These are phyloP conservation scores for Romanomermis culicivorax DNA, from an alignment of 2,888 invertebrate genomes.

Conservation along the genomic window DNA sequence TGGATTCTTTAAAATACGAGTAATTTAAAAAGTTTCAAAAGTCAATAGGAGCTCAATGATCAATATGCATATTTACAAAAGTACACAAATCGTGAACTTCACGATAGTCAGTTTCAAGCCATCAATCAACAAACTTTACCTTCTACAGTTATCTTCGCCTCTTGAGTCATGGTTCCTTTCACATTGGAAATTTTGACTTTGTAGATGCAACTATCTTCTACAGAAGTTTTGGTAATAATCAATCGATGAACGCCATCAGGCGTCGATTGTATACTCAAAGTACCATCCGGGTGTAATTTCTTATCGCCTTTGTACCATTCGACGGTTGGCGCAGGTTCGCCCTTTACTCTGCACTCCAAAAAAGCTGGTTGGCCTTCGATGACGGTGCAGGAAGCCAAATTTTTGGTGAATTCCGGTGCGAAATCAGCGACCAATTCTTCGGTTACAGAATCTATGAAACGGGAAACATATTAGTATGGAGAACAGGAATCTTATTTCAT, in stretches of 20 bases:
- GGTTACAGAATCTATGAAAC: background rate
- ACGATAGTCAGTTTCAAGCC: no score
- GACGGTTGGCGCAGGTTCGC: constrained; percentile 14
- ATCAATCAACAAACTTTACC: no score
- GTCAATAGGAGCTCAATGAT: no score
- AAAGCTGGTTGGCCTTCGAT: constrained; percentile 14
- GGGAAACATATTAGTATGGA: background rate
- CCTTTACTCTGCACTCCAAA: constrained; percentile 16
- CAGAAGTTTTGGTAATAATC: constrained; percentile 9
- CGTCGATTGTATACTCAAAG: constrained; percentile 6
- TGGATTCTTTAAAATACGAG: no score
- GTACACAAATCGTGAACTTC: no score
- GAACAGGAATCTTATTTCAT: no score
- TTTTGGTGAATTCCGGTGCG: constrained; percentile 14
- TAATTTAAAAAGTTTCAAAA: no score
- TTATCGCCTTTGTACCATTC: constrained; percentile 12
- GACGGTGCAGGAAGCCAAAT: constrained; percentile 13
- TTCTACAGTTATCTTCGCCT: background rate
- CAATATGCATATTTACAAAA: no score
- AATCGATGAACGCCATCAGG: constrained; percentile 6
- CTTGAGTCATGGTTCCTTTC: constrained; percentile 13
- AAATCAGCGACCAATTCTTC: constrained; percentile 3
- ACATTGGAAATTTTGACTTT: constrained; percentile 16
- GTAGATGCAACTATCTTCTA: constrained; percentile 17
- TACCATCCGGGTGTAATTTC: background rate